Evolutionary conservation across 2,113 vertebrate species (phyloP).

Genomic region (Pao palembangensis): DNA sequence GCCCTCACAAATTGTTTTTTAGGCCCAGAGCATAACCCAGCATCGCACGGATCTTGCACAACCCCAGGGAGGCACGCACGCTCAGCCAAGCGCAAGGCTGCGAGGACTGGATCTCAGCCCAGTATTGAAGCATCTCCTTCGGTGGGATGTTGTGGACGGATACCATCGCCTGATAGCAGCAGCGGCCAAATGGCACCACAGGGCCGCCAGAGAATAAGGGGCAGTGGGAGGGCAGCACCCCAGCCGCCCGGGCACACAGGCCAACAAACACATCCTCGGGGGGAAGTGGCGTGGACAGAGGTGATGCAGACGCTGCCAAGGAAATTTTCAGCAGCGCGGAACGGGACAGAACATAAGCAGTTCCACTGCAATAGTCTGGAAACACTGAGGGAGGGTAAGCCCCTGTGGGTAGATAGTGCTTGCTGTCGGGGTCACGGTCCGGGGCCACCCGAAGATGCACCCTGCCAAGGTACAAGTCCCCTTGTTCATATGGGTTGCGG

Average conservation of each 20-base stretch:
- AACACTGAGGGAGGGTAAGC: slow-evolving; percentile 73
- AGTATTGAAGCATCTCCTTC: slow-evolving; percentile 73
- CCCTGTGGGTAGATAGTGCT: slow-evolving; percentile 72
- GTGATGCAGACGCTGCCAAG: slow-evolving; percentile 62
- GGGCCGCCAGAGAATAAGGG: slow-evolving; percentile 79
- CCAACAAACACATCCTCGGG: slow-evolving; percentile 87
- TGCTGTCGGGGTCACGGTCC: slow-evolving; percentile 64
- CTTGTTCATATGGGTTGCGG: slow-evolving; percentile 53
- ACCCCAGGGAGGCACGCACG: slow-evolving; percentile 64
- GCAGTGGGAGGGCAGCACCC: slow-evolving; percentile 79
- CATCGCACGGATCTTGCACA: slow-evolving; percentile 76
- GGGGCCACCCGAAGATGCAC: slow-evolving; percentile 79
- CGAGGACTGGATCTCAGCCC: slow-evolving; percentile 67
- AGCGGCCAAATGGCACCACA: slow-evolving; percentile 74
- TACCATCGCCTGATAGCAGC: slow-evolving; percentile 84
- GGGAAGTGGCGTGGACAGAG: slow-evolving; percentile 62
- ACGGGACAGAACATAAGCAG: slow-evolving; percentile 80
- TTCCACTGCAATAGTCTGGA: slow-evolving; percentile 88
- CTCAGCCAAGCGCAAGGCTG: slow-evolving; percentile 75
- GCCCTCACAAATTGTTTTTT: slow-evolving; percentile 38
- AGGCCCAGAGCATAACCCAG: slow-evolving; percentile 57
- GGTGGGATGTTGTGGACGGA: slow-evolving; percentile 78
- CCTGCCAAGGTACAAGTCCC: slow-evolving; percentile 81
- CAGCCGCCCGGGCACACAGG: slow-evolving; percentile 75
- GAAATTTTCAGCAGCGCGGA: slow-evolving; percentile 77